Base-by-base conservation (phyloP, 2,797 vertebrate genomes). In the Poeciliopsis paucimaculata region DNA sequence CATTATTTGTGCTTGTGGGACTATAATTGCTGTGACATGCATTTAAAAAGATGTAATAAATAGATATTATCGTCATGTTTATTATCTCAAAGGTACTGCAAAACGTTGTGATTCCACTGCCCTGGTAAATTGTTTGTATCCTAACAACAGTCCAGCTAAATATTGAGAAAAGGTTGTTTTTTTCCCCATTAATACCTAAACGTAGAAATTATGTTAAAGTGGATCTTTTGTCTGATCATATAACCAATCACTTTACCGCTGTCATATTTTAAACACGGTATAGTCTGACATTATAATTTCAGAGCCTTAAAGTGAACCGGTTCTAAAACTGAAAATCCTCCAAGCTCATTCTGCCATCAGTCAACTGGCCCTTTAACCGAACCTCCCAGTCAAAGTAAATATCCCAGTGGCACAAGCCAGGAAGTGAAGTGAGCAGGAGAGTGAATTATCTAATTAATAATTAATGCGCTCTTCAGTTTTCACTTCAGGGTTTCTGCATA, bases 391-490 rank as follows among this genome's bases (percentile, higher is more conserved):
- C 9, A 43, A 70, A 70, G 66, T 43, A 70, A 70, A 70, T 70
- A n/a, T 70, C 23, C 23, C 66, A 43, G 66, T 43, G 39, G 28
- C n/a, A 73, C 31, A 20, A 49, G 47, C 46, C 46, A 73, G 43
- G 46, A 73, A 73, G 47, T 49, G 5, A 46, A 16, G 46, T 2
- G 49, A 51, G 28, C 10, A 36, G 4, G 36, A 2, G 9, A 70
- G 39, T 43, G 66, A 43, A 43, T 26, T 43, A 70, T 70, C 66
- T 26, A 12, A 70, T 70, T 41, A 70, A 70, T 70, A 43, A 43
- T 70, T 70, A 70, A 70, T 43, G 66, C 12, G 1, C 39, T 70
- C 66, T 70, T 70, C 66, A 12, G 66, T 43, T 70, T 70, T 70
- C 66, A 11, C 64, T 26, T 70, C 39, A 43, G 39, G 36, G 66